Evolutionary conservation across 2,797 vertebrate genomes (phyloP).

Genomic region (Galaxias olidus): DNA sequence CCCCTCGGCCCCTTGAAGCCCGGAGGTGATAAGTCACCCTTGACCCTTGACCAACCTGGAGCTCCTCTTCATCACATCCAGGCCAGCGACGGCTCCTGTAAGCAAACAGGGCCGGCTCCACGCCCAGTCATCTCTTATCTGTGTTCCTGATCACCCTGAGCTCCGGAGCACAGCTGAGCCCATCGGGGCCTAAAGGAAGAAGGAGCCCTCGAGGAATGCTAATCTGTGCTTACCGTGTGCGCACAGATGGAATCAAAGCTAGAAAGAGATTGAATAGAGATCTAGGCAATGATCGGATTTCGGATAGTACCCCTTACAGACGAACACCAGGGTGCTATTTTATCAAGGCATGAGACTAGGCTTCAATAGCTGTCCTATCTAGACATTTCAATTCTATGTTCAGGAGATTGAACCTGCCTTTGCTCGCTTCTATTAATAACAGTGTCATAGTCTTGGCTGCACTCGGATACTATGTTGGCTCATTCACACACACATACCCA

Average conservation of each 20-base stretch:
- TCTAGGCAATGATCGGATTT: not conserved
- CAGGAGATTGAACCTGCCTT: slow-evolving; percentile 71
- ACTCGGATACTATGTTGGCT: slow-evolving; percentile 74
- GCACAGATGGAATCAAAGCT: not conserved
- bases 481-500: slow-evolving; percentile 64
- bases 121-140: slow-evolving; percentile 35
- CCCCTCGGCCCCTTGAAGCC: slow-evolving; percentile 37
- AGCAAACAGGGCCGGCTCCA: slow-evolving; percentile 25
- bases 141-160: slow-evolving; percentile 22
- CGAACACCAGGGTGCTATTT: not conserved
- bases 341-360: slow-evolving; percentile 10
- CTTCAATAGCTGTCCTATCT: slow-evolving; percentile 48
- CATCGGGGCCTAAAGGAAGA: not conserved
- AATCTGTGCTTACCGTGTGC: not conserved
- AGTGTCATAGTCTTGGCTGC: slow-evolving; percentile 74
- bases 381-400: slow-evolving; percentile 57
- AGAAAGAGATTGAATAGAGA: not conserved
- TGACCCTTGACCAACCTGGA: slow-evolving; percentile 54
- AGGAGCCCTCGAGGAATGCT: not conserved
- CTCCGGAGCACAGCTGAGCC: slow-evolving; percentile 8
- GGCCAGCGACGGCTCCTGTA: slow-evolving; percentile 31
- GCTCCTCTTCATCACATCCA: slow-evolving; percentile 32
- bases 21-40: slow-evolving; percentile 58
- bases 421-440: slow-evolving; percentile 77
- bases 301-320: too few species aligned